Evolutionary conservation across 2,888 invertebrate genomes (phyloP), one percentile per base, ranked within the genome.

Genomic region (Choristoneura rosaceana): DNA sequence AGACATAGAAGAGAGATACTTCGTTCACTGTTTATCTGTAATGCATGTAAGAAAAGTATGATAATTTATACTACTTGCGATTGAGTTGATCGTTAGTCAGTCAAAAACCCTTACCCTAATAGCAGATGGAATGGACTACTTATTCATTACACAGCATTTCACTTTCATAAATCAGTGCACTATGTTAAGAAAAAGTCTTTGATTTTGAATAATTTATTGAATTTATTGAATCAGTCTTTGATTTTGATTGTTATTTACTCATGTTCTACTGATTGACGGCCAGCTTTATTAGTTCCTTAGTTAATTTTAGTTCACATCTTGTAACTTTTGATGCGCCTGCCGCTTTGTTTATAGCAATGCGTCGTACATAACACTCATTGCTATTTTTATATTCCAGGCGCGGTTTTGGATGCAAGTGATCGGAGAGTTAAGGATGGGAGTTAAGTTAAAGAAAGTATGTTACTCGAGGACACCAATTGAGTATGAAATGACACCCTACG

Each of bases 331-430:
- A 64, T 58, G 73, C 79, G 80, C 85, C 86, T 87, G 70, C 43
- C 62, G 68, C 45, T 84, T 80, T 79, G 73, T 14, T 75, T n/a
- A 74, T 78, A 85, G 88, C 88, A 90, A 85, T 63, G 58, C 33
- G 14, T 41, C 43, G 17, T 25, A 8, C 12, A 38, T 47, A 25
- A 45, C 69, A 76, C 66, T 81, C 5, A 81, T 81, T 81, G 80
- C 79, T 80, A 64, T 76, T 75, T 12, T 65, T 71, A 74, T 82
- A 77, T 90, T 88, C 25, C 95, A 98, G 98, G 98, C 99, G 78
- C 96, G 98, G 84, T 97, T 99, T 90, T 98, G 98, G 98, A 97
- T 98, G 88, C 98, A 98, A 95, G 98, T 99, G 60, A 98, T 99
- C 87, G 96, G 97, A 77, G 98, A 99, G 88, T 94, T 99, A 74